Percentiles rank a stretch among this genome's conserved stretches.
phyloP scores from a whole-genome alignment of 2,888 invertebrate genomes.

The Galerucella nymphaeae region DNA sequence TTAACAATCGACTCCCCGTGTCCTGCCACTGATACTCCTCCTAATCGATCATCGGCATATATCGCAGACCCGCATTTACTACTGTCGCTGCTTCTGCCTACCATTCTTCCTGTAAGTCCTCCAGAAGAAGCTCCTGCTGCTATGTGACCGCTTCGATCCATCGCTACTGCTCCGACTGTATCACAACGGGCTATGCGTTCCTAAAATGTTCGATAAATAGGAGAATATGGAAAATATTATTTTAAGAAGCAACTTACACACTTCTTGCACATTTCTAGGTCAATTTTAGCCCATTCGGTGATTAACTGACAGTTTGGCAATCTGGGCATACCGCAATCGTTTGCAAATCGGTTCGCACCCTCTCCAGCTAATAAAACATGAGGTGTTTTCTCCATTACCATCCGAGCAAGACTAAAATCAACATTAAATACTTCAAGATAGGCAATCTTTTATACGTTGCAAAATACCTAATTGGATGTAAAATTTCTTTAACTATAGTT shows the following conservation, averaged over 20 bases:
- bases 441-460: neutral
- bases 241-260: neutral
- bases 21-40: slow-evolving; percentile 85
- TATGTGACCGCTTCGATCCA: slow-evolving; percentile 77
- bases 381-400: slow-evolving; percentile 80
- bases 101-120: slow-evolving; percentile 83
- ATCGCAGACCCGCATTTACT: slow-evolving; percentile 80
- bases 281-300: slow-evolving; percentile 58
- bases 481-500: slow-evolving; percentile 78
- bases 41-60: slow-evolving; percentile 78
- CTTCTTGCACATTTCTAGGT: slow-evolving; percentile 3
- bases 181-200: slow-evolving; percentile 63
- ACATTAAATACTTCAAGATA: too few species aligned
- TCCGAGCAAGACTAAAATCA: slow-evolving; percentile 71
- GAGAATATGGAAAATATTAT: neutral
- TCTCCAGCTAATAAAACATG: slow-evolving; percentile 80
- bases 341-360: slow-evolving; percentile 80
- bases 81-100: slow-evolving; percentile 83
- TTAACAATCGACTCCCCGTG: slow-evolving; percentile 87
- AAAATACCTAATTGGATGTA: slow-evolving; percentile 74
- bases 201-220: neutral
- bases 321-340: slow-evolving; percentile 71
- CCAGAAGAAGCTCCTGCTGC: slow-evolving; percentile 89
- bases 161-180: slow-evolving; percentile 87
- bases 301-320: slow-evolving; percentile 57